These are phyloP conservation scores for Neotragus pygmaeus DNA, from an alignment of 2,113 vertebrate species.

Conservation along the genomic window DNA sequence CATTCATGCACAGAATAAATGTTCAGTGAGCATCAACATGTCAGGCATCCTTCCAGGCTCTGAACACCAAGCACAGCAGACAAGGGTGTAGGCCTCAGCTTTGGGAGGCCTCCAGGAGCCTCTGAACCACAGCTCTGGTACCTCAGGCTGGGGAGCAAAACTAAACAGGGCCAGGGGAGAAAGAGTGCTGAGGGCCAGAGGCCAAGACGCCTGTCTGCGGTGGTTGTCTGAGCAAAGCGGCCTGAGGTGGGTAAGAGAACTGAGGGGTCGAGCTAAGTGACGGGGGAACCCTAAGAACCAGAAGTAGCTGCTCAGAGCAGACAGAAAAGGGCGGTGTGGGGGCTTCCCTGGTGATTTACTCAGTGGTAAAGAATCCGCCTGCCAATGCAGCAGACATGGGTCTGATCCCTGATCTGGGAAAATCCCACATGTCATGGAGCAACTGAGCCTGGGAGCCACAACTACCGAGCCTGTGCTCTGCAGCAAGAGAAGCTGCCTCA, in stretches of 20 bases:
- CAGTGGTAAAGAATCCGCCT: not conserved
- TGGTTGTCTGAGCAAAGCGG: not conserved
- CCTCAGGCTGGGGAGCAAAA: not conserved
- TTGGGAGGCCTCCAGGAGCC: not conserved
- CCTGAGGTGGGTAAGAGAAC: not conserved
- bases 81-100: not conserved
- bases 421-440: not conserved
- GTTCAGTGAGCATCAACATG: not conserved
- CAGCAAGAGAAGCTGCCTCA: accelerated
- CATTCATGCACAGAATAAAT: not conserved
- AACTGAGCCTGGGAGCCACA: not conserved
- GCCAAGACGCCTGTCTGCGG: not conserved
- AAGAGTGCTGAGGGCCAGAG: not conserved
- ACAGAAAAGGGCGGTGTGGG: not conserved
- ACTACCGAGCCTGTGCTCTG: not conserved
- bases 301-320: not conserved
- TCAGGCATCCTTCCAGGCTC: not conserved
- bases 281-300: not conserved
- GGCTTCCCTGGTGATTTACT: not conserved
- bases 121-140: not conserved
- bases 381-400: not conserved
- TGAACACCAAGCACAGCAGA: not conserved
- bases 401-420: not conserved
- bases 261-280: not conserved
- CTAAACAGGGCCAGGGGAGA: not conserved